phyloP scores from a whole-genome alignment of 2,113 vertebrate genomes.

The Danionella cerebrum region DNA sequence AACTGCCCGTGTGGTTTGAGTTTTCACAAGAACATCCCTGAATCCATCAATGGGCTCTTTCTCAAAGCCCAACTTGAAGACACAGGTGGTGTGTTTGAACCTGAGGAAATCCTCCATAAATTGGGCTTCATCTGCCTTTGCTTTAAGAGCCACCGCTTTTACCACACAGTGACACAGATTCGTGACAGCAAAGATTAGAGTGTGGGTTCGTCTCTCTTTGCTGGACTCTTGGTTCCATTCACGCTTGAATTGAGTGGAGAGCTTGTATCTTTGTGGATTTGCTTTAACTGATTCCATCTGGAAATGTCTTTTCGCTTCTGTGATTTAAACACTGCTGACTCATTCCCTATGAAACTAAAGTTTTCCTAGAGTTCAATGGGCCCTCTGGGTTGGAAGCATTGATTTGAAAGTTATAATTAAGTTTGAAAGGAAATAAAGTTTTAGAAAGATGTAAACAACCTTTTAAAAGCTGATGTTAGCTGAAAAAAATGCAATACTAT shows the following conservation, averaged over 20 bases:
- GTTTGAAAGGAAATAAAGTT: no score
- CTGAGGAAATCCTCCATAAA: constrained; percentile 17
- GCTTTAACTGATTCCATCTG: constrained; percentile 14
- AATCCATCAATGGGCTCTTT: constrained; percentile 1
- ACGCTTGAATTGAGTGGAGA: not conserved
- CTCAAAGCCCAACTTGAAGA: not conserved
- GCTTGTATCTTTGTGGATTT: not conserved
- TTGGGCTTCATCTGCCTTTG: not conserved
- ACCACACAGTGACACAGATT: constrained; percentile 9
- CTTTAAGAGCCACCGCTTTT: not conserved
- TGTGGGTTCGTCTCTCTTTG: not conserved
- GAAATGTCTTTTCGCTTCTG: not conserved
- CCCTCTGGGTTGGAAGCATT: no score
- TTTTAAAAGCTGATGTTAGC: not conserved
- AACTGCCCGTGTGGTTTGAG: not conserved
- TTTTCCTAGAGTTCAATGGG: not conserved
- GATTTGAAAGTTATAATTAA: no score
- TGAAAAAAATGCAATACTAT: no score
- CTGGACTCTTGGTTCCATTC: not conserved
- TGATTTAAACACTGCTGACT: not conserved
- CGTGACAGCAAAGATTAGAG: no score
- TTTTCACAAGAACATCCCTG: not conserved
- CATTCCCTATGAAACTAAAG: not conserved
- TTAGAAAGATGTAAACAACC: no score
- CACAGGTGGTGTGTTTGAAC: not conserved